Conservation (phyloP, 1,140 invertebrate species). For the Vollenhovia emeryi region DNA sequence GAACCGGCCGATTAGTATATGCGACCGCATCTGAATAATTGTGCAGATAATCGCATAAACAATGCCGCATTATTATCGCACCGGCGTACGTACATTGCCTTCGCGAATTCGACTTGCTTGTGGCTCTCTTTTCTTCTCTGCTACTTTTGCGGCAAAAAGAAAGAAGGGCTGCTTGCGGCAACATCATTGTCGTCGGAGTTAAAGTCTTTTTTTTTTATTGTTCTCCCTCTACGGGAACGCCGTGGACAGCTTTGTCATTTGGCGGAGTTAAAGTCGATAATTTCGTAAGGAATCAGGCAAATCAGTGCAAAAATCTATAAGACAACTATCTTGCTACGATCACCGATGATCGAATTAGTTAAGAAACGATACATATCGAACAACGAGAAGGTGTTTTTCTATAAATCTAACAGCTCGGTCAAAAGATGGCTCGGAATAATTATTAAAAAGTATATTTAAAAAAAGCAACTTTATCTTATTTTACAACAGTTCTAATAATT, state of each 20-base stretch:
- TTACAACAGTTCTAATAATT: neutral
- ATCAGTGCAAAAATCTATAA: constrained; percentile 65
- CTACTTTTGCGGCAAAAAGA: neutral
- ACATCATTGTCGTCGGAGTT: constrained; percentile 58
- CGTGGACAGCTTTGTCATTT: no score
- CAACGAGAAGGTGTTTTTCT: constrained; percentile 65
- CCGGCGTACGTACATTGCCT: constrained; percentile 18
- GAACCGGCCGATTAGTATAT: constrained; percentile 11
- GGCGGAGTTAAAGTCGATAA: constrained; percentile 39
- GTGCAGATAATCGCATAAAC: neutral
- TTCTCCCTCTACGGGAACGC: no score
- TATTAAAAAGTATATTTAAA: neutral
- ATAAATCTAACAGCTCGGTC: constrained; percentile 42
- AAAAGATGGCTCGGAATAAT: constrained; percentile 7
- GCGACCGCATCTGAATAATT: constrained; percentile 23
- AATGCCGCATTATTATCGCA: constrained; percentile 2
- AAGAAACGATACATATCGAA: constrained; percentile 79
- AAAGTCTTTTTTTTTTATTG: no score
- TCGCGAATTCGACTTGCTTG: constrained; percentile 41
- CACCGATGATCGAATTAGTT: constrained; percentile 65
- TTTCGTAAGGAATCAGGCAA: constrained; percentile 24
- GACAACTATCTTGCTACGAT: constrained; percentile 54
- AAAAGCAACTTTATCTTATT: neutral
- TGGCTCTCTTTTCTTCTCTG: neutral
- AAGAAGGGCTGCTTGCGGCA: neutral